These are phyloP conservation scores for Metacarcinus magister DNA, from an alignment of 2,888 invertebrate species.

Conservation along the genomic window DNA sequence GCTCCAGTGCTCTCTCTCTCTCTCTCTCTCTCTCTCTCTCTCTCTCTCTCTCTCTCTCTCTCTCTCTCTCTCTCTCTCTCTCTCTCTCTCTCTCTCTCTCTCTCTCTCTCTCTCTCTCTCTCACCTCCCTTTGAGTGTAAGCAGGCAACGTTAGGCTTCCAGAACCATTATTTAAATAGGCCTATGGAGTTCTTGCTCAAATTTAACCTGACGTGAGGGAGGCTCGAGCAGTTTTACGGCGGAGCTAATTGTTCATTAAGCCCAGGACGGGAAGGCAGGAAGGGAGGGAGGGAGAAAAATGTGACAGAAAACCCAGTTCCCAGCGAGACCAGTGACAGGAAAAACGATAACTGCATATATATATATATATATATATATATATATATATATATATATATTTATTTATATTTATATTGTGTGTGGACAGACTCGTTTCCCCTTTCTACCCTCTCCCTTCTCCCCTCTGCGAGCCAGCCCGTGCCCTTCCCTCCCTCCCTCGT, in stretches of 20 bases:
- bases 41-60: conserved; percentile 26
- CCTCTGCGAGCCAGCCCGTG: background rate
- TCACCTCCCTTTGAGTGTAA: background rate
- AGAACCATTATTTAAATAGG: conserved; percentile 31
- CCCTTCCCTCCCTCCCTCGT: background rate
- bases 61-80: conserved; percentile 28
- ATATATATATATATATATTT: too few relatives aligned
- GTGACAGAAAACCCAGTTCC: background rate
- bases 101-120: background rate
- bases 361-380: too few relatives aligned
- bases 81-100: conserved; percentile 48
- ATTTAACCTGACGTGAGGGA: conserved; percentile 36
- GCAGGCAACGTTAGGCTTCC: background rate
- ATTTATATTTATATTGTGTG: too few relatives aligned
- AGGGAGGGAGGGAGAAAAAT: background rate
- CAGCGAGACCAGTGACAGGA: background rate
- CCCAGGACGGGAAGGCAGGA: background rate
- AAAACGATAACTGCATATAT: background rate
- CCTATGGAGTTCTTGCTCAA: conserved; percentile 19
- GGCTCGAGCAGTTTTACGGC: background rate
- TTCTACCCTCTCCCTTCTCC: background rate
- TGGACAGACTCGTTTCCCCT: background rate
- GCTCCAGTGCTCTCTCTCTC: background rate
- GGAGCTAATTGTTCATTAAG: conserved; percentile 39
- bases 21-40: conserved; percentile 16